phyloP scores from a whole-genome alignment of 2,888 invertebrate genomes.

The Philopedon plagiatum region DNA sequence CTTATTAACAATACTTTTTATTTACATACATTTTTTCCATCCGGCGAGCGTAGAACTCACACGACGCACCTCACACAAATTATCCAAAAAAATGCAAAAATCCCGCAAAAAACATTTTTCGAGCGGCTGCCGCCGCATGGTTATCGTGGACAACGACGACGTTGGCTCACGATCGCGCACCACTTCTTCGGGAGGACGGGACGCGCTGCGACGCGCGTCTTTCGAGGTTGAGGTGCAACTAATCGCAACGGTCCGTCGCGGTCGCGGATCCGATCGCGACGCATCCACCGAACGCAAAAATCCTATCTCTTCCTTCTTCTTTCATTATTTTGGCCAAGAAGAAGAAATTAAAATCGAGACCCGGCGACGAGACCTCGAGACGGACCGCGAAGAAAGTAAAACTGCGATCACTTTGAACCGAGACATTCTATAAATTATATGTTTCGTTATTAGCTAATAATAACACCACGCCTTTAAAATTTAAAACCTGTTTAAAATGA shows the following conservation, averaged over 20 bases:
- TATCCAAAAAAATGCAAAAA: slow-evolving; percentile 30
- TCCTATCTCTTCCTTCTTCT: slow-evolving; percentile 31
- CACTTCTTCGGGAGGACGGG: slow-evolving; percentile 36
- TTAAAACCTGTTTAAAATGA: slow-evolving; percentile 12
- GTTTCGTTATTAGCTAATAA: slow-evolving; percentile 21
- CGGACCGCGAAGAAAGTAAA: slow-evolving; percentile 20
- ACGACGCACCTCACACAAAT: slow-evolving; percentile 25
- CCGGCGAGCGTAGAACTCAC: not conserved
- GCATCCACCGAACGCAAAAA: slow-evolving; percentile 33
- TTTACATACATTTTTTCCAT: slow-evolving; percentile 43
- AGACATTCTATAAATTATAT: slow-evolving; percentile 24
- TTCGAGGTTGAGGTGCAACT: slow-evolving; percentile 44
- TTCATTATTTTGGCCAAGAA: slow-evolving; percentile 30
- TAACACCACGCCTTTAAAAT: slow-evolving; percentile 16
- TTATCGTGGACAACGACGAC: slow-evolving; percentile 34
- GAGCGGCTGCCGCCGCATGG: slow-evolving; percentile 43
- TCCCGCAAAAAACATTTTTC: slow-evolving; percentile 24
- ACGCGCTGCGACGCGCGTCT: slow-evolving; percentile 40
- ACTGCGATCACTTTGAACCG: slow-evolving; percentile 17
- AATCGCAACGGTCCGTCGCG: slow-evolving; percentile 15
- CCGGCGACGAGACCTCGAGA: slow-evolving; percentile 9
- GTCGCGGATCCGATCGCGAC: slow-evolving; percentile 34
- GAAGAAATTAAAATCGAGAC: not conserved
- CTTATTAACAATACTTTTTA: not conserved
- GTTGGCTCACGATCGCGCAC: slow-evolving; percentile 24